Percentiles rank a stretch among this genome's conserved stretches.
Evolutionary conservation across 2,797 vertebrate species (phyloP).

Genomic region (Neomorphus geoffroyi): DNA sequence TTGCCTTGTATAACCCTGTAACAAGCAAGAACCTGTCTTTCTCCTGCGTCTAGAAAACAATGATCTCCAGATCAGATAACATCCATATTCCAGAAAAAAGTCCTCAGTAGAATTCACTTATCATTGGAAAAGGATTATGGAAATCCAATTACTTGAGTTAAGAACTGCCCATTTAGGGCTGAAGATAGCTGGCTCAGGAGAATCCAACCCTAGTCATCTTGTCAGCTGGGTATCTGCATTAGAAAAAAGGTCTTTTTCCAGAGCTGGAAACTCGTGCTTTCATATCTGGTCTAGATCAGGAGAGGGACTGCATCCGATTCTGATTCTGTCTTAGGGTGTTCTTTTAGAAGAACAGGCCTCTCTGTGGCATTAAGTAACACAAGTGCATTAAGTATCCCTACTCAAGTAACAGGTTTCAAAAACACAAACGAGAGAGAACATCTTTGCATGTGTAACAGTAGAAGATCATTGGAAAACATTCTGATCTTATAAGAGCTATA

Average conservation of each 20-base stretch:
- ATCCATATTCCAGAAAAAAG: neutral
- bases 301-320: neutral
- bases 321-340: neutral
- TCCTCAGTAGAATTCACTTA: neutral
- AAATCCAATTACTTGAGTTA: neutral
- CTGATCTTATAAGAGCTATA: neutral
- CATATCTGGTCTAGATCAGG: neutral
- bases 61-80: neutral
- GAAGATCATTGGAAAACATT: neutral
- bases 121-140: neutral
- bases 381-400: neutral
- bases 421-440: neutral
- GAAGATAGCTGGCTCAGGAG: neutral
- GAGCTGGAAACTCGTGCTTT: neutral
- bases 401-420: neutral
- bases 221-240: neutral
- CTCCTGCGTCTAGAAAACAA: neutral
- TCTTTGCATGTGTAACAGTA: neutral
- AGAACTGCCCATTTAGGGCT: neutral
- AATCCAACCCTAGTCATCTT: neutral
- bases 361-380: neutral
- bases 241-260: neutral
- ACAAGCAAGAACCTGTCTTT: neutral
- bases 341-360: neutral
- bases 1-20: neutral